phyloP scores from a whole-genome alignment of 64 coral and sea anemone species.

The Hydrozoanthus tunicans region DNA sequence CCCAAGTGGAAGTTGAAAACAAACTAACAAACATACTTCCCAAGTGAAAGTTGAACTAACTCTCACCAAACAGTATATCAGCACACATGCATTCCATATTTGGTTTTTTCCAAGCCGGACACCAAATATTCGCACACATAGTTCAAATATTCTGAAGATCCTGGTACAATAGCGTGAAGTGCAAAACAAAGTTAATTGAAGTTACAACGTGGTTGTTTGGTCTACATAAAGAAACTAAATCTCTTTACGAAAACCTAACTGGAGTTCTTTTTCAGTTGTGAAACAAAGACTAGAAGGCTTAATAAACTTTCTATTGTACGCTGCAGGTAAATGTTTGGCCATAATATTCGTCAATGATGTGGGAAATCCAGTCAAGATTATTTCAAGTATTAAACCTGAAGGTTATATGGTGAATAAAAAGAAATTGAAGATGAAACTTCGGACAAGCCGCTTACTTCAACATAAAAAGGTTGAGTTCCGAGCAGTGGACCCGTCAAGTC shows the following conservation, averaged over 20 bases:
- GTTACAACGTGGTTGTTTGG: too few species aligned
- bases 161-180: too few species aligned
- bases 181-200: too few species aligned
- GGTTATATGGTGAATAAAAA: conserved; percentile 12
- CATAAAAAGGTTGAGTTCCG: conserved; percentile 15
- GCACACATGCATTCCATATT: too few species aligned
- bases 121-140: too few species aligned
- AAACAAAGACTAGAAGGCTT: background rate
- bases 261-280: background rate
- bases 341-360: conserved; percentile 34
- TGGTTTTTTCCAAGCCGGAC: too few species aligned
- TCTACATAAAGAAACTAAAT: background rate
- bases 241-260: background rate
- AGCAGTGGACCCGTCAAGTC: background rate
- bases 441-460: background rate
- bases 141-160: too few species aligned
- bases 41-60: too few species aligned
- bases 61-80: too few species aligned
- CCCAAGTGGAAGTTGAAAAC: too few species aligned
- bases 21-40: too few species aligned
- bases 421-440: conserved; percentile 14
- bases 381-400: conserved; percentile 29
- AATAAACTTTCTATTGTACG: background rate
- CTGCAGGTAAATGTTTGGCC: conserved; percentile 25
- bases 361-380: conserved; percentile 27